These are phyloP conservation scores for Dermochelys coriacea DNA, from an alignment of 2,797 vertebrate species.

Conservation along the genomic window DNA sequence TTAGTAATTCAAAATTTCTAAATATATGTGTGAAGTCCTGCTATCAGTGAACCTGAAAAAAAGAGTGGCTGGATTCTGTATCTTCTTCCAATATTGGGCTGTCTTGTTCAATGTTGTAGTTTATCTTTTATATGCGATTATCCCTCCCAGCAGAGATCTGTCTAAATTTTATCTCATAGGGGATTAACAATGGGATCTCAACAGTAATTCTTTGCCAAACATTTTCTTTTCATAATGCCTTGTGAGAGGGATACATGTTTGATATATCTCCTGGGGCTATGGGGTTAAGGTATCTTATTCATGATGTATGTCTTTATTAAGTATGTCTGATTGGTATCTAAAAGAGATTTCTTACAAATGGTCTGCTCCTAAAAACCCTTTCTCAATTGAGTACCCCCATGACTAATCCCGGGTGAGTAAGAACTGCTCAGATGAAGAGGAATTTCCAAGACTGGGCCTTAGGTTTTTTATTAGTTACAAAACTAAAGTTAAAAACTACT, in stretches of 20 bases:
- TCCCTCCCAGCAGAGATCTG: neutral
- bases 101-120: neutral
- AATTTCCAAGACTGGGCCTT: neutral
- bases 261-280: neutral
- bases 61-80: neutral
- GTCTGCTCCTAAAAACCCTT: neutral
- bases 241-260: neutral
- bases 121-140: neutral
- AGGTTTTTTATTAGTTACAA: neutral
- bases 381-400: neutral
- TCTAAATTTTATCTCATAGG: neutral
- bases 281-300: neutral
- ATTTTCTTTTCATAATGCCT: neutral
- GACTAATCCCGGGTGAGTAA: neutral
- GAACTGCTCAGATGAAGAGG: neutral
- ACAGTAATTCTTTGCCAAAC: neutral
- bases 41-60: neutral
- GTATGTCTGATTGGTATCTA: neutral
- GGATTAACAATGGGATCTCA: neutral
- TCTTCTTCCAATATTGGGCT: neutral
- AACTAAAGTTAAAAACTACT: neutral
- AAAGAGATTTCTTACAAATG: neutral
- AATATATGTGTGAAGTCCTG: neutral
- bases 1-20: neutral
- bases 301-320: neutral